Evolutionary conservation across 2,888 invertebrate species (phyloP).

Genomic region (Allygus modestus): DNA sequence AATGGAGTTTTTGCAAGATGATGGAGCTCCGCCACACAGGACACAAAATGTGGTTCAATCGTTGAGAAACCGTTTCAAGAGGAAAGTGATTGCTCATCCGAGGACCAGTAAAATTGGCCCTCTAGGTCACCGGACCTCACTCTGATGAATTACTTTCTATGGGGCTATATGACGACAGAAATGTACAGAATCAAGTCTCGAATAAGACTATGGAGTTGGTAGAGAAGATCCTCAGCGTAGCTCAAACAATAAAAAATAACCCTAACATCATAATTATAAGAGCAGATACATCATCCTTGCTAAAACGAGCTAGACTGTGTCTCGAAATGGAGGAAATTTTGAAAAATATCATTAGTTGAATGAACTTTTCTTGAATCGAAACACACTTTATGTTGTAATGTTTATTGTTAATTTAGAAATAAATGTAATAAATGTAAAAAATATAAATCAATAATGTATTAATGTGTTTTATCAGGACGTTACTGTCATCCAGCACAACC

Average conservation of each 20-base stretch:
- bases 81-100: slow-evolving; percentile 26
- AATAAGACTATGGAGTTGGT: background rate
- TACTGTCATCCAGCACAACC: too few species aligned
- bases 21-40: slow-evolving; percentile 35
- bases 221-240: too few species aligned
- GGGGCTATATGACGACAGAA: slow-evolving; percentile 25
- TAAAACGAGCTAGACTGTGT: slow-evolving; percentile 3
- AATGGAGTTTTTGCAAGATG: slow-evolving; percentile 35
- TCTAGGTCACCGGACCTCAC: slow-evolving; percentile 17
- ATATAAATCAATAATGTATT: too few species aligned
- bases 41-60: background rate
- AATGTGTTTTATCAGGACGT: too few species aligned
- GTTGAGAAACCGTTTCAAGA: background rate
- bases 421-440: too few species aligned
- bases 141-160: slow-evolving; percentile 22
- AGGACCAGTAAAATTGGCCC: slow-evolving; percentile 28
- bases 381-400: too few species aligned
- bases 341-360: slow-evolving; percentile 14
- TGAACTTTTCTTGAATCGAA: too few species aligned
- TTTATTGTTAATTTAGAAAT: too few species aligned
- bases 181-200: slow-evolving; percentile 17
- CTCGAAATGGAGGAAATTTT: slow-evolving; percentile 26
- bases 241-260: background rate
- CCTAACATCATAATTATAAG: background rate
- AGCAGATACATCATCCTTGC: slow-evolving; percentile 15